Conservation (phyloP, 2,113 vertebrate genomes). For the Mormyrus lacerda region DNA sequence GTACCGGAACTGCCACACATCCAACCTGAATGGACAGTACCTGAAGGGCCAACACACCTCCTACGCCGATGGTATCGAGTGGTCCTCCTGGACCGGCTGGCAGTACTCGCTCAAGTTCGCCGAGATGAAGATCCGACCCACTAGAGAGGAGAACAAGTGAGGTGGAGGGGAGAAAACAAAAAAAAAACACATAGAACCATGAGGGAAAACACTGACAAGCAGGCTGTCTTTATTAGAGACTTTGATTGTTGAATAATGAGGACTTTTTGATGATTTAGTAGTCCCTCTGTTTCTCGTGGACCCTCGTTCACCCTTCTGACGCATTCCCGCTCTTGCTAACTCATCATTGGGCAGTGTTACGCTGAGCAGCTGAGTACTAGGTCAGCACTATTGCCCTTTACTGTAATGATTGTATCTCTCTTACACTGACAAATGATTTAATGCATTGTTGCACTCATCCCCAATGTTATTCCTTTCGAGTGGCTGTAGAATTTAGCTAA, state of each 20-base stretch:
- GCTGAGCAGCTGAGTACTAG: neutral
- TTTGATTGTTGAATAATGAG: constrained; percentile 23
- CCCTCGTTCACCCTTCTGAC: neutral
- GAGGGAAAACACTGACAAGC: neutral
- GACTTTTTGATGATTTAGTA: constrained; percentile 18
- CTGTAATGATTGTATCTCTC: constrained; percentile 19
- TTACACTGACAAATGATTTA: constrained; percentile 25
- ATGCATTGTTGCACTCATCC: constrained; percentile 9
- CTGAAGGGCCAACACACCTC: constrained; percentile 81
- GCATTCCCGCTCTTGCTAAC: constrained; percentile 1
- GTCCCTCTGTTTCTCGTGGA: constrained; percentile 12
- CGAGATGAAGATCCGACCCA: constrained; percentile 88
- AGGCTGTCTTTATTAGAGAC: constrained; percentile 23
- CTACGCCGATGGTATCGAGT: constrained; percentile 87
- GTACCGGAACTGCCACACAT: constrained; percentile 96
- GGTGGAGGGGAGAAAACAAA: neutral
- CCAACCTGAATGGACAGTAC: constrained; percentile 95
- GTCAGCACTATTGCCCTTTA: constrained; percentile 19
- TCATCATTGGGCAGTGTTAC: constrained; percentile 16
- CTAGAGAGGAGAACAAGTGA: constrained; percentile 64
- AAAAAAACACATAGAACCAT: neutral
- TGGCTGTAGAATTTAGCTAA: constrained; percentile 26
- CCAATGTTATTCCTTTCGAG: neutral
- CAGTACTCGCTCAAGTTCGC: constrained; percentile 90
- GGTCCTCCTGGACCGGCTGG: constrained; percentile 95